phyloP scores from a whole-genome alignment of 1,140 invertebrate species.

The Ooceraea biroi region DNA sequence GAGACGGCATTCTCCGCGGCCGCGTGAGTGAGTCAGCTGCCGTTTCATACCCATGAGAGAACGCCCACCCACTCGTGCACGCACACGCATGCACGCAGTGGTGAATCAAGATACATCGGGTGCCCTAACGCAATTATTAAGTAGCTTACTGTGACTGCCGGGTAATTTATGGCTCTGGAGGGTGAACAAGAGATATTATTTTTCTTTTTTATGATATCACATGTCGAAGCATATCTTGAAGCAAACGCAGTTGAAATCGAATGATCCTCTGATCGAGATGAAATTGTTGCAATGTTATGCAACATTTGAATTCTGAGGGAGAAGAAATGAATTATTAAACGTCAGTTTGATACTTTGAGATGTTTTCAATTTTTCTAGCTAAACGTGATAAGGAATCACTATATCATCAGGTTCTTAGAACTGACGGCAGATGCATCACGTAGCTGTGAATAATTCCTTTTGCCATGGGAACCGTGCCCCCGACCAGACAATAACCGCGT shows the following conservation, averaged over 20 bases:
- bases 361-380: background rate
- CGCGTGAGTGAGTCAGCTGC: constrained; percentile 70
- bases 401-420: constrained; percentile 6
- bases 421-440: background rate
- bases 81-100: constrained; percentile 32
- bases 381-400: background rate
- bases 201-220: constrained; percentile 5
- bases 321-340: no score
- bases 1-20: constrained; percentile 29
- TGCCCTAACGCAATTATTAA: constrained; percentile 25
- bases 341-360: background rate
- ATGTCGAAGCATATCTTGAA: background rate
- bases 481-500: constrained; percentile 18
- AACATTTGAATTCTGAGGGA: background rate
- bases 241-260: background rate
- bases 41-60: constrained; percentile 36
- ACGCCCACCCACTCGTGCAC: background rate
- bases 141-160: background rate
- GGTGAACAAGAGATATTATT: constrained; percentile 7
- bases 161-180: background rate
- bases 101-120: constrained; percentile 25
- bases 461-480: background rate
- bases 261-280: background rate
- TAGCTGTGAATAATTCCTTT: constrained; percentile 31
- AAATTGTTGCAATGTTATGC: background rate